A percentile compares a stretch with the other conserved stretches of the same genome.
Conservation (phyloP, 2,888 invertebrate species). For the Ptilodon capucinus region DNA sequence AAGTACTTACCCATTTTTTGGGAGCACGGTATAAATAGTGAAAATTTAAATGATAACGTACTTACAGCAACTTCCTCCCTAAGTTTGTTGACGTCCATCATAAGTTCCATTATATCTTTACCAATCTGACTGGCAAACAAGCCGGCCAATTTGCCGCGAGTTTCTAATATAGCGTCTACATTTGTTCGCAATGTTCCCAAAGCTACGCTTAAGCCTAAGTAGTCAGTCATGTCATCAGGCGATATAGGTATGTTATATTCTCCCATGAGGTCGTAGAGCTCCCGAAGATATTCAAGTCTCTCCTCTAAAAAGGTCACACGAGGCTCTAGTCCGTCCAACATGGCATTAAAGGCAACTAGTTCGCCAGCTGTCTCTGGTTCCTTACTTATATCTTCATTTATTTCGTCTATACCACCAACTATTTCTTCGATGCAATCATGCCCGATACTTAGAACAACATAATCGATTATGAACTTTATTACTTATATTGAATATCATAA, state of each 20-base stretch:
- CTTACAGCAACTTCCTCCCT: conserved; percentile 87
- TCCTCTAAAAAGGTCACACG: conserved; percentile 88
- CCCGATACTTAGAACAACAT: conserved; percentile 83
- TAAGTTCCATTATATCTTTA: conserved; percentile 89
- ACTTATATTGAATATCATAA: background rate
- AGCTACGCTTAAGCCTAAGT: conserved; percentile 83
- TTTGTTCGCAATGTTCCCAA: conserved; percentile 85
- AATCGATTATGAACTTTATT: background rate
- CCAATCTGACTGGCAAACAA: conserved; percentile 88
- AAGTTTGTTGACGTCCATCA: conserved; percentile 87
- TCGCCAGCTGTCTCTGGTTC: conserved; percentile 88
- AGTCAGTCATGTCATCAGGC: conserved; percentile 87
- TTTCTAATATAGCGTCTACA: conserved; percentile 87
- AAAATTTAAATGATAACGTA: conserved; percentile 1
- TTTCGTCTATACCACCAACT: conserved; percentile 84
- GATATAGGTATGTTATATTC: conserved; percentile 89
- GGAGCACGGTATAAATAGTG: background rate
- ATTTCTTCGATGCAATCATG: conserved; percentile 83
- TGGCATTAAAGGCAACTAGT: conserved; percentile 86
- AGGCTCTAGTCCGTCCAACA: conserved; percentile 85
- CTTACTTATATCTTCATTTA: conserved; percentile 84
- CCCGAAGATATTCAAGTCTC: conserved; percentile 90
- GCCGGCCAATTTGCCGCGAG: conserved; percentile 86
- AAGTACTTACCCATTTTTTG: no score
- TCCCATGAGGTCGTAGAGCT: conserved; percentile 92